A percentile compares a stretch with the other conserved stretches of the same genome.
phyloP scores from a whole-genome alignment of 2,888 invertebrate genomes.

The Tribolium freemani region DNA sequence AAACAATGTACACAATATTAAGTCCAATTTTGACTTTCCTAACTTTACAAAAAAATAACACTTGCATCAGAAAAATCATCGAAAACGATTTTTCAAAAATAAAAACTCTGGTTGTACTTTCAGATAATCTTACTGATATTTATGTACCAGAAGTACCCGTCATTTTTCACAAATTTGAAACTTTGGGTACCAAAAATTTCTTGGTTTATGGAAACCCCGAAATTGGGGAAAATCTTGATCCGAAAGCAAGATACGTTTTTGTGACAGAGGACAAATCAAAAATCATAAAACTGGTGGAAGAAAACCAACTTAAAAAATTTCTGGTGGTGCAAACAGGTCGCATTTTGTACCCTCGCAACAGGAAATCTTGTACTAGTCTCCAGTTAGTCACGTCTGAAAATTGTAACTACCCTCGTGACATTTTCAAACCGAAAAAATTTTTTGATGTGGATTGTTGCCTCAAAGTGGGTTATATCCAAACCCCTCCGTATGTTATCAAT shows the following conservation, averaged over 20 bases:
- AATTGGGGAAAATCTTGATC: neutral
- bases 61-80: neutral
- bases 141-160: neutral
- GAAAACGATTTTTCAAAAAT: neutral
- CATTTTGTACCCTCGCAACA: neutral
- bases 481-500: slow-evolving; percentile 22
- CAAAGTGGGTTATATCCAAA: neutral
- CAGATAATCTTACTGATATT: neutral
- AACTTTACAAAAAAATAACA: neutral
- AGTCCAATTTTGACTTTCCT: neutral
- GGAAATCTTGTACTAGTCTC: neutral
- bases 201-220: neutral
- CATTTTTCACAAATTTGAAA: neutral
- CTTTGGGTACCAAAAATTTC: neutral
- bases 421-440: neutral
- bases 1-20: neutral
- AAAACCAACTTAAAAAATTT: neutral
- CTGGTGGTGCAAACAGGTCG: neutral
- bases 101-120: neutral
- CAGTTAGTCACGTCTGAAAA: neutral
- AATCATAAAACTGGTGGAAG: neutral
- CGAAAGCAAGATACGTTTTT: neutral
- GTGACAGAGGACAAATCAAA: neutral
- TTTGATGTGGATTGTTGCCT: neutral
- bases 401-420: neutral